Conservation (phyloP, 2,797 vertebrate genomes). For the Spea hammondii region DNA sequence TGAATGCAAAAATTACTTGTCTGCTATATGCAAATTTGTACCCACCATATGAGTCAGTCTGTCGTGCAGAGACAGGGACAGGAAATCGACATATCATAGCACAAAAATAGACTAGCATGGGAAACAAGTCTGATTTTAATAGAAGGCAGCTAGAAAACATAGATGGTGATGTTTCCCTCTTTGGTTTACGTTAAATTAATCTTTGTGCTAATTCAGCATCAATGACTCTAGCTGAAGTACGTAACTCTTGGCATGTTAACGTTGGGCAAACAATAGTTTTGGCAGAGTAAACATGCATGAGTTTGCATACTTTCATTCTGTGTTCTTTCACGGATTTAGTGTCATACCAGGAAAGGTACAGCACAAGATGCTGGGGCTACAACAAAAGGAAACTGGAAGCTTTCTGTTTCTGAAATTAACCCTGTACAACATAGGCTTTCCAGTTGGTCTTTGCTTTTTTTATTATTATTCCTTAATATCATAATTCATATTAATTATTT, state of each 20-base stretch:
- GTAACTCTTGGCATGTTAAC: neutral
- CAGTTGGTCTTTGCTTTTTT: too few species aligned
- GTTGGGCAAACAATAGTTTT: conserved; percentile 12
- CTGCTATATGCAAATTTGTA: conserved; percentile 21
- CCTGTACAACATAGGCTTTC: too few species aligned
- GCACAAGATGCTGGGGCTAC: neutral
- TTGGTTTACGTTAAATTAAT: neutral
- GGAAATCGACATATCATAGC: conserved; percentile 12
- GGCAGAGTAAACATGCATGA: neutral
- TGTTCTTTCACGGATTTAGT: too few species aligned
- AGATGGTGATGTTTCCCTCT: neutral
- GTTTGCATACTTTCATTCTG: neutral
- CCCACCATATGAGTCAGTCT: conserved; percentile 26
- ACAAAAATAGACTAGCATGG: conserved; percentile 21
- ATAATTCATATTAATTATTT: too few species aligned
- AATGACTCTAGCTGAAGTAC: neutral
- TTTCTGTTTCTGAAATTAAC: neutral
- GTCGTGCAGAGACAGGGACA: conserved; percentile 8
- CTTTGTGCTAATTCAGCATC: neutral
- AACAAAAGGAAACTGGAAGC: neutral
- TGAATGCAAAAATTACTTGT: neutral
- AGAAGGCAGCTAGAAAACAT: neutral
- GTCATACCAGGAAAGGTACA: neutral
- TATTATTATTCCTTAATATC: too few species aligned
- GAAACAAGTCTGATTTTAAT: neutral